Percentiles rank a stretch among this genome's conserved stretches.
phyloP scores from a whole-genome alignment of 1,140 invertebrate genomes.

The Zaprionus tsacasi region DNA sequence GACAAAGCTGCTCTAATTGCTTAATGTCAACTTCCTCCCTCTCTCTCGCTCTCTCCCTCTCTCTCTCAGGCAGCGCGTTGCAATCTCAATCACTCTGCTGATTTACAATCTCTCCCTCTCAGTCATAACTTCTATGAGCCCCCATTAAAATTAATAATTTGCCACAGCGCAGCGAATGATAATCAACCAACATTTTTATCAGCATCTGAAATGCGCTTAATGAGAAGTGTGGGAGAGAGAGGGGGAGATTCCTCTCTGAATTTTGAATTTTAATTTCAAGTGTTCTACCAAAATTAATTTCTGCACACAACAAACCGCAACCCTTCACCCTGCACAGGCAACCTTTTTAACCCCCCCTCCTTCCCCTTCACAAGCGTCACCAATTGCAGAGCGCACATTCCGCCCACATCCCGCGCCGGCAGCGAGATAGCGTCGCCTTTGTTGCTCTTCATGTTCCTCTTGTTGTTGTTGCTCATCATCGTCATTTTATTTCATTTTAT shows the following conservation, averaged over 20 bases:
- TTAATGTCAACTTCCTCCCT: constrained; percentile 49
- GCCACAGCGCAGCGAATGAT: constrained; percentile 40
- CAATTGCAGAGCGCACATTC: constrained; percentile 15
- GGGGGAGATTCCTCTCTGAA: constrained; percentile 21
- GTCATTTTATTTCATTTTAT: constrained; percentile 83
- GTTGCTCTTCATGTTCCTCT: constrained; percentile 4
- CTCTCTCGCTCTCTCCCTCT: background rate
- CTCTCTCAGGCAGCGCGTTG: background rate
- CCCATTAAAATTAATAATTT: constrained; percentile 81
- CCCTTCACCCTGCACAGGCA: constrained; percentile 70
- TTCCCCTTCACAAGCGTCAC: background rate
- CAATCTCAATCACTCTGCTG: too few species aligned
- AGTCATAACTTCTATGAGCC: constrained; percentile 37
- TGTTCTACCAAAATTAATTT: constrained; percentile 70
- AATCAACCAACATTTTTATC: constrained; percentile 65
- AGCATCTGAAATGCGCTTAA: constrained; percentile 66
- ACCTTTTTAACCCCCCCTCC: constrained; percentile 41
- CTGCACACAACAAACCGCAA: constrained; percentile 53
- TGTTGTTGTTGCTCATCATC: constrained; percentile 71
- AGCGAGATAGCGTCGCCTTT: constrained; percentile 39
- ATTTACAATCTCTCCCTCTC: constrained; percentile 1
- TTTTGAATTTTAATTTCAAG: constrained; percentile 75
- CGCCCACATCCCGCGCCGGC: constrained; percentile 1
- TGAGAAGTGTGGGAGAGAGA: constrained; percentile 36
- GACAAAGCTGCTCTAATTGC: constrained; percentile 76